Evolutionary conservation across 1,140 invertebrate species (phyloP), one percentile per base, ranked within the genome.

Genomic region (Aphelenchoides avenae): DNA sequence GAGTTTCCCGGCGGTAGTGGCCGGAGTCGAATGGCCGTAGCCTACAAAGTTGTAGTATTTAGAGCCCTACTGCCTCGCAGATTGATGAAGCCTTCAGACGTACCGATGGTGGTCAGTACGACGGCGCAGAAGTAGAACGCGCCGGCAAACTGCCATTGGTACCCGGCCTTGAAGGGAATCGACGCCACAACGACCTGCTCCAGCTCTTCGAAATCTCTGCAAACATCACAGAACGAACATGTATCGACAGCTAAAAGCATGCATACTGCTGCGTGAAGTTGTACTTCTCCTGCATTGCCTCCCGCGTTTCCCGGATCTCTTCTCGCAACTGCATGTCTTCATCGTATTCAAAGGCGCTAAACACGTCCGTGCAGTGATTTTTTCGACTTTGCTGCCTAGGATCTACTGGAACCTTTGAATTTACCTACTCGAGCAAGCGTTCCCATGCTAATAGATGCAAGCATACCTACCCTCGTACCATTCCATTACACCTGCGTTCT

Each of bases 61-160:
- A n/a, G n/a, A n/a, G n/a, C n/a, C n/a, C n/a, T n/a, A n/a, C n/a
- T n/a, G n/a, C n/a, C n/a, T n/a, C n/a, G n/a, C n/a, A n/a, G n/a
- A n/a, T n/a, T n/a, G n/a, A n/a, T n/a, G n/a, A n/a, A n/a, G 24
- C 13, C 24, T 36, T 36, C 13, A 18, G 18, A 36, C 13, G 1
- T 7, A 18, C 93, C 94, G 75, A 98, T 96, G 77, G 92, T 95
- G 27, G 93, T 94, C 61, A 98, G 84, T 1, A 98, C 93, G n/a
- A 93, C 92, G 1, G 90, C 92, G 26, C 92, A 91, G 80, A 97
- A 98, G 81, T 97, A 98, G 80, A 98, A 95, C 37, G 93, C 90
- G 36, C 91, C 91, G 79, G 43, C 31, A 22, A 91, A 92, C 79
- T 91, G 90, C 89, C 92, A 96, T 82, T 96, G 92, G 24, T 87